Conservation (phyloP, 37 sponge, comb jelly and placozoan genomes). For the Chondrilla cf. caribensis region DNA sequence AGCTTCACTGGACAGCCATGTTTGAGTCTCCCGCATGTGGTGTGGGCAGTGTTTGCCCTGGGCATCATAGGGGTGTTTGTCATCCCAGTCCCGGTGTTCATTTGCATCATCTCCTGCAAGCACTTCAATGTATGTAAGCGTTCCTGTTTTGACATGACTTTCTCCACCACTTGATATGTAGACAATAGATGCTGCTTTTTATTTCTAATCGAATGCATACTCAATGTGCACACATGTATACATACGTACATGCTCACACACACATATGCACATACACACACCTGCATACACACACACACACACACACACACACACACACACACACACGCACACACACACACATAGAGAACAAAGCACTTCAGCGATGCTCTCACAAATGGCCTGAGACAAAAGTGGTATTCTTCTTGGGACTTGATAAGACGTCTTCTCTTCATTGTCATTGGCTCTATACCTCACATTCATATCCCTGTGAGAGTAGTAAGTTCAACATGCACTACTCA, state of each 20-base stretch:
- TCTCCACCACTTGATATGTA: too few relatives aligned
- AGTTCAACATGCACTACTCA: background rate
- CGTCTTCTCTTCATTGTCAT: constrained; percentile 58
- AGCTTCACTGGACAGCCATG: background rate
- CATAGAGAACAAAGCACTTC: constrained; percentile 56
- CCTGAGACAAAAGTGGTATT: constrained; percentile 51
- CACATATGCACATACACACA: too few relatives aligned
- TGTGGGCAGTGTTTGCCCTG: background rate
- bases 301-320: too few relatives aligned
- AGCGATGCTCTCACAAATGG: constrained; percentile 71
- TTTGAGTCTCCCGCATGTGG: background rate
- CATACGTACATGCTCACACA: too few relatives aligned
- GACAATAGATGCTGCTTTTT: too few relatives aligned
- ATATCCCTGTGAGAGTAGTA: background rate
- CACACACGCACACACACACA: too few relatives aligned
- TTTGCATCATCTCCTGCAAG: background rate
- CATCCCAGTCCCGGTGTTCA: background rate
- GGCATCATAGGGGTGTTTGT: background rate
- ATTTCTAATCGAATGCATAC: too few relatives aligned
- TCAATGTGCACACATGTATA: too few relatives aligned
- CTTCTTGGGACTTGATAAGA: constrained; percentile 68
- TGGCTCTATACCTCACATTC: background rate
- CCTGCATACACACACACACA: too few relatives aligned
- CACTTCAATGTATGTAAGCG: background rate
- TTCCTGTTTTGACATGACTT: too few relatives aligned